phyloP scores from a whole-genome alignment of 2,888 invertebrate species.

The Aleiodes alternator region DNA sequence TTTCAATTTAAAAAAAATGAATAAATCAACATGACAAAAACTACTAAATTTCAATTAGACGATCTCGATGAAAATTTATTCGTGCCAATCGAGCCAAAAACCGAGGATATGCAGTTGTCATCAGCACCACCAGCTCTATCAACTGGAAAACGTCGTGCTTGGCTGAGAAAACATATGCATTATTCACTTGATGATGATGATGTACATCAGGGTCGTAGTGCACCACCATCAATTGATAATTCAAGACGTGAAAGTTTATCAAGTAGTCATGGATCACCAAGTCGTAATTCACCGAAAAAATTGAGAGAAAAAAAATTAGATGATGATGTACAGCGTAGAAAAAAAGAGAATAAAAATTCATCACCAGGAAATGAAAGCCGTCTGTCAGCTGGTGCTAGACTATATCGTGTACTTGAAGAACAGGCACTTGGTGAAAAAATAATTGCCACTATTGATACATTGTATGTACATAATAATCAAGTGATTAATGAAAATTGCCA shows the following conservation, averaged over 20 bases:
- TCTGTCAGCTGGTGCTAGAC: conserved; percentile 68
- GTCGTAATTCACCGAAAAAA: conserved; percentile 67
- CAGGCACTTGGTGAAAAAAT: conserved; percentile 70
- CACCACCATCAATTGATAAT: conserved; percentile 65
- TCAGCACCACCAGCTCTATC: conserved; percentile 41
- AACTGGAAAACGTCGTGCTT: conserved; percentile 63
- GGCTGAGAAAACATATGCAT: conserved; percentile 69
- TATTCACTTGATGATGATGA: conserved; percentile 68
- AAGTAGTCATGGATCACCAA: conserved; percentile 69
- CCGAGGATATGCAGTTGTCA: conserved; percentile 53
- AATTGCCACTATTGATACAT: conserved; percentile 65
- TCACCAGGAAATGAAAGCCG: conserved; percentile 65
- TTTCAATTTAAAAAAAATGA: no score
- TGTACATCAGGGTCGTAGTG: conserved; percentile 50
- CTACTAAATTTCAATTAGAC: conserved; percentile 64
- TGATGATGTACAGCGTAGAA: conserved; percentile 58
- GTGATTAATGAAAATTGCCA: not conserved
- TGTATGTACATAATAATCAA: conserved; percentile 57
- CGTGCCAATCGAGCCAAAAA: conserved; percentile 61
- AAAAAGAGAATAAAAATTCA: conserved; percentile 62
- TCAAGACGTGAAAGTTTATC: conserved; percentile 68
- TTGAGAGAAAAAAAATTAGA: conserved; percentile 60
- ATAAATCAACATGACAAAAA: conserved; percentile 1
- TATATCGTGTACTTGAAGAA: conserved; percentile 74
- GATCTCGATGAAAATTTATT: conserved; percentile 75